Conservation (phyloP, 2,113 vertebrate genomes). For the Stercorarius parasiticus region DNA sequence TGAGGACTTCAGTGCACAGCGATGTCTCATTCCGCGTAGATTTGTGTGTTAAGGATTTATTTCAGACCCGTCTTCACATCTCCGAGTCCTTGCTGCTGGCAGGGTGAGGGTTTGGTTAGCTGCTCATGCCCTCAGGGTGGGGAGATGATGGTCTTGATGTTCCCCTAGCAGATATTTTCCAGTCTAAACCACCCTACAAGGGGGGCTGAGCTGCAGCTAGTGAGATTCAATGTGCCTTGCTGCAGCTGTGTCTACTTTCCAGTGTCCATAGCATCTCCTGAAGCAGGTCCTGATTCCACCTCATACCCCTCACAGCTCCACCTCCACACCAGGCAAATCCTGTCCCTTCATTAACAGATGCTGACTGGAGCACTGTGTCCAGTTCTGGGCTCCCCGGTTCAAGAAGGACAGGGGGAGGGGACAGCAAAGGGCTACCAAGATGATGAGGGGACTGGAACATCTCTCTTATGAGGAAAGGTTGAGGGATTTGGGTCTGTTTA, state of each 20-base stretch:
- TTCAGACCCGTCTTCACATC: not conserved
- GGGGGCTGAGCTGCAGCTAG: not conserved
- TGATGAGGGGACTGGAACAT: too few relatives aligned
- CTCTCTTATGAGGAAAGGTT: too few relatives aligned
- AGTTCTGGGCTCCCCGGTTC: too few relatives aligned
- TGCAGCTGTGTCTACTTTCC: not conserved
- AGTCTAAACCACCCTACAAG: not conserved
- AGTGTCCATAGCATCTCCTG: not conserved
- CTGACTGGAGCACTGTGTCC: not conserved
- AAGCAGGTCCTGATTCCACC: not conserved
- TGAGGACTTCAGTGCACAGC: fast-evolving
- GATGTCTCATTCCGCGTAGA: not conserved
- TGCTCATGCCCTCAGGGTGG: fast-evolving
- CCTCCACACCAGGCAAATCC: not conserved
- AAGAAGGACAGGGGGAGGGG: too few relatives aligned
- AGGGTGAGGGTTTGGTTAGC: fast-evolving
- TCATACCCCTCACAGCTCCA: not conserved
- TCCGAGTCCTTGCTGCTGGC: not conserved
- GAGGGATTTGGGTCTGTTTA: too few relatives aligned
- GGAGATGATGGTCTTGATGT: not conserved
- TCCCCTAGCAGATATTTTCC: not conserved
- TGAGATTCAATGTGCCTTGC: not conserved
- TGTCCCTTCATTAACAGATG: not conserved
- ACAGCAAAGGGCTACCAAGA: too few relatives aligned
- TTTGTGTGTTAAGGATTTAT: not conserved